phyloP scores from a whole-genome alignment of 2,797 vertebrate genomes.

The Tapirus indicus region DNA sequence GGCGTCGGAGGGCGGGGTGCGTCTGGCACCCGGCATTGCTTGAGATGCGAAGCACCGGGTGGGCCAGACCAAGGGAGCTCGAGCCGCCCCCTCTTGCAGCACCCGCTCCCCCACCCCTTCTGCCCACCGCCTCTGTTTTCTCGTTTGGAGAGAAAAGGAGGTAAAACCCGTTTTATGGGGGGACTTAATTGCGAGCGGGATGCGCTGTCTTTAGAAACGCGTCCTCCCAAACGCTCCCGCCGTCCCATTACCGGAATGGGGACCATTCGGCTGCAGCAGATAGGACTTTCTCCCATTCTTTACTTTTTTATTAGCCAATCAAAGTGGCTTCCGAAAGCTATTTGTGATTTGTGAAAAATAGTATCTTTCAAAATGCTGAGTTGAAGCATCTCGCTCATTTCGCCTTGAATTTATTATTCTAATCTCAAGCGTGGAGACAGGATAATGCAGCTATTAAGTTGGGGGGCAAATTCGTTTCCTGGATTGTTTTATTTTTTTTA shows the following conservation, averaged over 20 bases:
- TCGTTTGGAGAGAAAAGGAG: conserved; percentile 78
- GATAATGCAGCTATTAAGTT: conserved; percentile 86
- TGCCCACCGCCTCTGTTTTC: conserved; percentile 65
- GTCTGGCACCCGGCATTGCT: conserved; percentile 63
- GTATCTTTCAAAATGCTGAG: conserved; percentile 89
- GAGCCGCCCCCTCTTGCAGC: background rate
- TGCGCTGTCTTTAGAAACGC: conserved; percentile 85
- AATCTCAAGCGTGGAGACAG: conserved; percentile 85
- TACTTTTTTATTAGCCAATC: conserved; percentile 91
- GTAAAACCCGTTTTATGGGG: conserved; percentile 86
- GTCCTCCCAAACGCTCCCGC: conserved; percentile 86
- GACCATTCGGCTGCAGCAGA: conserved; percentile 86
- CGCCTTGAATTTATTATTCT: conserved; percentile 89
- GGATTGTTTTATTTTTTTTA: conserved; percentile 7
- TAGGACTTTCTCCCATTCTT: conserved; percentile 88
- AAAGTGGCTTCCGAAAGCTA: conserved; percentile 88
- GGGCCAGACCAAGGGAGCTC: conserved; percentile 21
- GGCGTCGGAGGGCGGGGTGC: conserved; percentile 71
- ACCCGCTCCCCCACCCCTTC: conserved; percentile 28
- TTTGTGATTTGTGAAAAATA: conserved; percentile 89
- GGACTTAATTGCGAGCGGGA: conserved; percentile 87
- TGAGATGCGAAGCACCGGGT: background rate
- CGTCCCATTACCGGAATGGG: conserved; percentile 87
- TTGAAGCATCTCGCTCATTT: conserved; percentile 88
- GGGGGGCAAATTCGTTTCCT: conserved; percentile 84